A percentile compares a stretch with the other conserved stretches of the same genome.
phyloP scores from a whole-genome alignment of 2,113 vertebrate species.

The Pelecanus crispus region DNA sequence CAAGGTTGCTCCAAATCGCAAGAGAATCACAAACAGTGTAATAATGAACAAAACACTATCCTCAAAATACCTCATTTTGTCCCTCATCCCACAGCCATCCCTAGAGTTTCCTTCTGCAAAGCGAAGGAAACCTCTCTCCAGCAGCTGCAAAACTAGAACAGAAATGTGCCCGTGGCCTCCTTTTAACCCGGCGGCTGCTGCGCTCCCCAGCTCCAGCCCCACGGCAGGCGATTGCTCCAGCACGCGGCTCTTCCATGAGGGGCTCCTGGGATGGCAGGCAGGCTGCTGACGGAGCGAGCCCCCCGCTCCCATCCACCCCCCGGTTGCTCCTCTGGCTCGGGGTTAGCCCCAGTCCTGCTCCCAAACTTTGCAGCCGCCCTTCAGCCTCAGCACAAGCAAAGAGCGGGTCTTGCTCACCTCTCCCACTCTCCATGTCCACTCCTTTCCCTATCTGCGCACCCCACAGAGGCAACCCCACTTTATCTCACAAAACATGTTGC shows the following conservation, averaged over 20 bases:
- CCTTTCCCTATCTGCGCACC: background rate
- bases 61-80: background rate
- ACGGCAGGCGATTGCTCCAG: accelerated
- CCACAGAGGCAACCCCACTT: background rate
- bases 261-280: background rate
- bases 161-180: background rate
- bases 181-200: background rate
- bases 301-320: accelerated
- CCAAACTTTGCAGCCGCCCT: background rate
- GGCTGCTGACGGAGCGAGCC: background rate
- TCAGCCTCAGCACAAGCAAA: background rate
- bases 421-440: background rate
- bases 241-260: accelerated
- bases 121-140: background rate
- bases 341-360: background rate
- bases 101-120: background rate
- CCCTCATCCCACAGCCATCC: background rate
- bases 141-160: background rate
- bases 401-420: background rate
- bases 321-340: background rate
- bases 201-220: background rate
- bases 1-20: background rate
- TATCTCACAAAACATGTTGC: background rate
- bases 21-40: background rate
- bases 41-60: background rate